phyloP scores from a whole-genome alignment of 2,797 vertebrate genomes.

The Bradypus variegatus region DNA sequence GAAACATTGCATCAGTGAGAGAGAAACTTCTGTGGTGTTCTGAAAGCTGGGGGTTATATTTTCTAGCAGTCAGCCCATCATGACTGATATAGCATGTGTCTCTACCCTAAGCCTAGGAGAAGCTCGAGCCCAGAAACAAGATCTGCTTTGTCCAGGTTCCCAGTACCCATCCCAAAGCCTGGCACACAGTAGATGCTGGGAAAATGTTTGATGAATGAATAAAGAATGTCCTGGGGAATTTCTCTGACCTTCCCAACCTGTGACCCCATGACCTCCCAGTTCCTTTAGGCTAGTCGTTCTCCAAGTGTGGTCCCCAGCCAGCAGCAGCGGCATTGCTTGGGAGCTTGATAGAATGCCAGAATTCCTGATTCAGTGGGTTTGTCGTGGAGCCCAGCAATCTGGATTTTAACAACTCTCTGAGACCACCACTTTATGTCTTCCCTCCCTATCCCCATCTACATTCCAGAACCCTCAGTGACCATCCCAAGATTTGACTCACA shows the following conservation, averaged over 20 bases:
- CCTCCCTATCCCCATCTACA: neutral
- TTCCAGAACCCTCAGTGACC: neutral
- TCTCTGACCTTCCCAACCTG: neutral
- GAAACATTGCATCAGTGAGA: neutral
- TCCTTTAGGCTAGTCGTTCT: neutral
- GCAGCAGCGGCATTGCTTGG: neutral
- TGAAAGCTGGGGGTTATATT: neutral
- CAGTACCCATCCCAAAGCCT: neutral
- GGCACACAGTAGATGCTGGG: neutral
- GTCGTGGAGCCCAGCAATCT: neutral
- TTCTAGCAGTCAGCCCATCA: neutral
- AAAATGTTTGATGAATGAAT: neutral
- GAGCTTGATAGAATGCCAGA: neutral
- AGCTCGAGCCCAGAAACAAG: neutral
- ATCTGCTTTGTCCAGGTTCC: neutral
- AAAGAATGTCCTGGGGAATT: neutral
- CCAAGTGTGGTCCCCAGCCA: neutral
- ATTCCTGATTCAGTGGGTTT: neutral
- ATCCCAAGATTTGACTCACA: slow-evolving; percentile 58
- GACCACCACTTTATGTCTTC: neutral
- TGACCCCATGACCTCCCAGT: neutral
- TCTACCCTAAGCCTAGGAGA: neutral
- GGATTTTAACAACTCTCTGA: neutral
- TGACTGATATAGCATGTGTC: neutral
- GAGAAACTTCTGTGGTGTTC: neutral